Conservation (phyloP, 2,113 vertebrate genomes). For the Tragelaphus buxtoni region DNA sequence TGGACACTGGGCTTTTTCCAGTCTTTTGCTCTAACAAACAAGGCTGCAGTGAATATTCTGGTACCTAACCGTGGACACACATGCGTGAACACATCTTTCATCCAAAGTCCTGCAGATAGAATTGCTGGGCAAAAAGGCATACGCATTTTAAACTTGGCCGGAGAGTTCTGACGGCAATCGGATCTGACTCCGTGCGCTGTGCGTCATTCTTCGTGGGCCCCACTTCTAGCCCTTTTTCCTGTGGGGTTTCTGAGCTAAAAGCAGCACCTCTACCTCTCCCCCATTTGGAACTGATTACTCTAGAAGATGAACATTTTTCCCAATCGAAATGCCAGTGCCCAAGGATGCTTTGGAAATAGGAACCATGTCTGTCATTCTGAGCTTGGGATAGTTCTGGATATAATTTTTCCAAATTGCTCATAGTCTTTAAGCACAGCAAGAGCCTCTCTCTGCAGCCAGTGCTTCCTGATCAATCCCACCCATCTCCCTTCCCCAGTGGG, state of each 20-base stretch:
- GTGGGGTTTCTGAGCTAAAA: not conserved
- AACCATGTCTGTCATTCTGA: not conserved
- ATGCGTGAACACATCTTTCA: rapidly evolving
- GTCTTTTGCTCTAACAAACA: not conserved
- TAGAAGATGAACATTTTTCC: not conserved
- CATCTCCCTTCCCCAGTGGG: not conserved
- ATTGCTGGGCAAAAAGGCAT: not conserved
- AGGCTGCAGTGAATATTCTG: not conserved
- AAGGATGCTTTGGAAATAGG: not conserved
- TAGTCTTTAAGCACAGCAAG: not conserved
- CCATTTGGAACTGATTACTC: not conserved
- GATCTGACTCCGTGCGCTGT: rapidly evolving
- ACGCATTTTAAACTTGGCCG: not conserved
- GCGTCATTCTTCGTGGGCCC: not conserved
- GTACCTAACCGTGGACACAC: not conserved
- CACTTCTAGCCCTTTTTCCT: not conserved
- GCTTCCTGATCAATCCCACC: not conserved
- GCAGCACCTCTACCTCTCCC: not conserved
- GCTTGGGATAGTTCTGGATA: not conserved
- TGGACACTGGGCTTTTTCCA: not conserved
- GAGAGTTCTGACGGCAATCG: not conserved
- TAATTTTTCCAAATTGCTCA: not conserved
- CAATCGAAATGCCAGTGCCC: not conserved
- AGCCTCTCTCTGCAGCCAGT: not conserved
- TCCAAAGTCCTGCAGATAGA: not conserved